Conservation (phyloP, 1,140 invertebrate genomes). For the Megalopta genalis region DNA sequence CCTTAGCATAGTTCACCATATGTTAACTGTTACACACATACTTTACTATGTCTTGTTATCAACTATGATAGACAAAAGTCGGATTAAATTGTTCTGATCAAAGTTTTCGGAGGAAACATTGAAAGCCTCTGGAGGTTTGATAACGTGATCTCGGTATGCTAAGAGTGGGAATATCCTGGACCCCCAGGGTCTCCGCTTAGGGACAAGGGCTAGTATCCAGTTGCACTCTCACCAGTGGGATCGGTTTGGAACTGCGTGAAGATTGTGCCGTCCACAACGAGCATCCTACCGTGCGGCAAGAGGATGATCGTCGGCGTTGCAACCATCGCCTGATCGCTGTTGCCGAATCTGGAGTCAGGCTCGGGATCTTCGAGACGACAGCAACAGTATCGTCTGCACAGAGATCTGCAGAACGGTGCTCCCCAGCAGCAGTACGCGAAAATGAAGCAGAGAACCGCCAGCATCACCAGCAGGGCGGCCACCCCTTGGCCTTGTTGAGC, state of each 20-base stretch:
- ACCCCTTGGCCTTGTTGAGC: conserved; percentile 78
- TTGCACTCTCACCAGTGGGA: conserved; percentile 64
- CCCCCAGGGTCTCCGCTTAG: not conserved
- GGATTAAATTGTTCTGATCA: too few species aligned
- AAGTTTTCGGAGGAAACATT: too few species aligned
- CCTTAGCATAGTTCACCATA: too few species aligned
- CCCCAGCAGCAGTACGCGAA: conserved; percentile 83
- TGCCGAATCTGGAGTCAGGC: conserved; percentile 63
- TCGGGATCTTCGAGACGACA: conserved; percentile 76
- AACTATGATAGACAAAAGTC: too few species aligned
- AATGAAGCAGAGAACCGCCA: conserved; percentile 82
- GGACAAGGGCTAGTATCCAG: not conserved
- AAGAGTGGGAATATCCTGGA: too few species aligned
- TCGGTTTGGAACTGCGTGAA: conserved; percentile 80
- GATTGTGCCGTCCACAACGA: conserved; percentile 81
- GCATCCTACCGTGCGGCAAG: conserved; percentile 82
- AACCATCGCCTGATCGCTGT: conserved; percentile 68
- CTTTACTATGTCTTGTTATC: too few species aligned
- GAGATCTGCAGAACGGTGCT: conserved; percentile 80
- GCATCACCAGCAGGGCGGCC: conserved; percentile 82
- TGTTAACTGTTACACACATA: too few species aligned
- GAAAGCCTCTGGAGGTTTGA: too few species aligned
- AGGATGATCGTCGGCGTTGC: conserved; percentile 82
- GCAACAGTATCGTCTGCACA: conserved; percentile 79
- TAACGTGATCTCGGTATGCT: too few species aligned